Conservation (phyloP, 2,113 vertebrate genomes). For the Gulo gulo region DNA sequence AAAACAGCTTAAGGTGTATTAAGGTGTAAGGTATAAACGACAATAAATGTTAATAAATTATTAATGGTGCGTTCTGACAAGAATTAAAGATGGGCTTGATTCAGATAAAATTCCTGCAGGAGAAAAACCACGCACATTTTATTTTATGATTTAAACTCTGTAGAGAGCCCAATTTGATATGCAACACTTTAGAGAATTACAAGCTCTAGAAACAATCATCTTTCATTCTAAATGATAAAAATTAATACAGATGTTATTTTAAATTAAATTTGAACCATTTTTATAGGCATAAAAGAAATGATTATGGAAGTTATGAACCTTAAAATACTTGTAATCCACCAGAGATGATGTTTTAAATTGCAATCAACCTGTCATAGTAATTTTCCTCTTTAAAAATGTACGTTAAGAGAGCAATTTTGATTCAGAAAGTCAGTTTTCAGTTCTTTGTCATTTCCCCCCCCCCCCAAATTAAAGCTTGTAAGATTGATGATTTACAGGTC, state of each 20-base stretch:
- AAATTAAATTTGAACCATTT: slow-evolving; percentile 49
- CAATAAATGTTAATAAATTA: slow-evolving; percentile 59
- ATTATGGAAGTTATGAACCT: slow-evolving; percentile 66
- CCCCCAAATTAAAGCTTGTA: slow-evolving; percentile 19
- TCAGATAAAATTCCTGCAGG: slow-evolving; percentile 42
- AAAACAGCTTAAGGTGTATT: slow-evolving; percentile 45
- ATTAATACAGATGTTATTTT: slow-evolving; percentile 73
- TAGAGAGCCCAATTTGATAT: slow-evolving; percentile 36
- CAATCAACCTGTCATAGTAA: slow-evolving; percentile 62
- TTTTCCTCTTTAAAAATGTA: slow-evolving; percentile 57
- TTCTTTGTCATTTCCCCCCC: slow-evolving; percentile 10
- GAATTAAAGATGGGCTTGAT: slow-evolving; percentile 60
- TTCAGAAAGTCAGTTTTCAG: slow-evolving; percentile 67
- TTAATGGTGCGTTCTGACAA: slow-evolving; percentile 34
- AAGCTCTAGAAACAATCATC: slow-evolving; percentile 49
- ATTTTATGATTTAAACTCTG: slow-evolving; percentile 64
- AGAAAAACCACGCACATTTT: slow-evolving; percentile 56
- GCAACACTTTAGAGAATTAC: slow-evolving; percentile 45
- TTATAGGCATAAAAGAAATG: slow-evolving; percentile 39
- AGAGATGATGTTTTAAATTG: slow-evolving; percentile 65
- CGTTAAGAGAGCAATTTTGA: slow-evolving; percentile 66
- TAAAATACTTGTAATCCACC: slow-evolving; percentile 59
- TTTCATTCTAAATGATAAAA: slow-evolving; percentile 40
- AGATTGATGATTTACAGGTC: slow-evolving; percentile 40
- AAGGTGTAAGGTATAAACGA: slow-evolving; percentile 42